A percentile compares a stretch with the other conserved stretches of the same genome.
Conservation (phyloP, 2,888 invertebrate species). For the Tipula confusa region DNA sequence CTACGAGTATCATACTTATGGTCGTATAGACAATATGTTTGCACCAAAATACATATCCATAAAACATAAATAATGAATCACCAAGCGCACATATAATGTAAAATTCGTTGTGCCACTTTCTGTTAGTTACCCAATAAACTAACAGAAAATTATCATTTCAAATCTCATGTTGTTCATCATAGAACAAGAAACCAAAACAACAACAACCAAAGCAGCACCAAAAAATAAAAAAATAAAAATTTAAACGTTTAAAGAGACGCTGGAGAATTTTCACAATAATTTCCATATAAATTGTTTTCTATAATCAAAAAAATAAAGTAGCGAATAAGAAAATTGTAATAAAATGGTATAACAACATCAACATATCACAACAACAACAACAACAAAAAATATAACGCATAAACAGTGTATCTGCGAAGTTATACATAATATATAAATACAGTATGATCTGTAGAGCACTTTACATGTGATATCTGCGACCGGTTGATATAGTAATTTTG, state of each 20-base stretch:
- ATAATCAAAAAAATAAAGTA: conserved; percentile 5
- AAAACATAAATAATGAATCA: background rate
- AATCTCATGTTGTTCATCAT: conserved; percentile 6
- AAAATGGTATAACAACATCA: background rate
- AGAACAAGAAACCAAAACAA: background rate
- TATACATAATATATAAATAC: too few species aligned
- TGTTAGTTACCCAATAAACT: background rate
- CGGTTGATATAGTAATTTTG: too few species aligned
- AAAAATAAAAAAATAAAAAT: background rate
- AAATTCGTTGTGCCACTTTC: background rate
- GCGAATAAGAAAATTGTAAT: conserved; percentile 1
- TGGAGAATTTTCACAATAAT: background rate
- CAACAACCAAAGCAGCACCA: background rate
- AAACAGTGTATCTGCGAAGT: background rate
- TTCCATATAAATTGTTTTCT: conserved; percentile 25
- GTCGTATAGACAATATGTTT: background rate
- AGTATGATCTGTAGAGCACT: too few species aligned
- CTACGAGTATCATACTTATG: too few species aligned
- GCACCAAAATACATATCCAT: background rate
- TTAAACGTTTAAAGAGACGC: conserved; percentile 3
- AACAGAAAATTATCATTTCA: background rate
- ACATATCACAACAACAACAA: too few species aligned
- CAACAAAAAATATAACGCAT: background rate
- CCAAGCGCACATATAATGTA: background rate
- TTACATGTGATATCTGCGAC: too few species aligned